phyloP scores from a whole-genome alignment of 2,797 vertebrate genomes.

The Sphenopsis melanotis region DNA sequence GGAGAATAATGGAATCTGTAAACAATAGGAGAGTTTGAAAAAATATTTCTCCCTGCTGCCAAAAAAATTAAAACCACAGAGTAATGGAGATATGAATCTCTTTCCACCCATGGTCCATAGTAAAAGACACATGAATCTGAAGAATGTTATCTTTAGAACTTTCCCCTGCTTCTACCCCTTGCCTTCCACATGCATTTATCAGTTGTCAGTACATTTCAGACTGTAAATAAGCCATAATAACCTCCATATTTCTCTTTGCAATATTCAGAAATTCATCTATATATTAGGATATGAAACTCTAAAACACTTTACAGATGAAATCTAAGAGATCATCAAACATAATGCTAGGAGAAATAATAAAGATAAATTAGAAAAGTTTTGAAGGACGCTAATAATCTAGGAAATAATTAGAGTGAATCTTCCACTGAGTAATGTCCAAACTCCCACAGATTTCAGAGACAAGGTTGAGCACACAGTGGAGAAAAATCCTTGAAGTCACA shows the following conservation, averaged over 20 bases:
- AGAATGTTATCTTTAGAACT: slow-evolving; percentile 44
- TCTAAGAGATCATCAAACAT: background rate
- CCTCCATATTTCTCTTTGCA: background rate
- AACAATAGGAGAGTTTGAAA: slow-evolving; percentile 28
- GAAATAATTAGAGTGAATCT: background rate
- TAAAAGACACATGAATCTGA: slow-evolving; percentile 5
- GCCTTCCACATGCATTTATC: background rate
- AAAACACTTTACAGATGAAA: background rate
- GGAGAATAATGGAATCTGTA: slow-evolving; percentile 21
- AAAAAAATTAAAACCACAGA: slow-evolving; percentile 27
- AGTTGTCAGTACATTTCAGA: background rate
- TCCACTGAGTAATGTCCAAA: background rate
- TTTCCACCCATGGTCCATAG: background rate
- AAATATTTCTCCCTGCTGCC: slow-evolving; percentile 14
- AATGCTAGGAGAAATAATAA: background rate
- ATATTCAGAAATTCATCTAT: background rate
- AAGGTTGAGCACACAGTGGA: background rate
- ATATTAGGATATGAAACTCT: background rate
- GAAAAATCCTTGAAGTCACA: background rate
- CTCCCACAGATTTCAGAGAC: background rate
- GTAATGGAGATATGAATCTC: slow-evolving; percentile 41
- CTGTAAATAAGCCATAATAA: background rate
- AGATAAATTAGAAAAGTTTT: background rate
- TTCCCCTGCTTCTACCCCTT: background rate
- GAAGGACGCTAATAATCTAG: no score